These are phyloP conservation scores for Drosophila robusta DNA, from an alignment of 2,888 invertebrate genomes.

Conservation along the genomic window DNA sequence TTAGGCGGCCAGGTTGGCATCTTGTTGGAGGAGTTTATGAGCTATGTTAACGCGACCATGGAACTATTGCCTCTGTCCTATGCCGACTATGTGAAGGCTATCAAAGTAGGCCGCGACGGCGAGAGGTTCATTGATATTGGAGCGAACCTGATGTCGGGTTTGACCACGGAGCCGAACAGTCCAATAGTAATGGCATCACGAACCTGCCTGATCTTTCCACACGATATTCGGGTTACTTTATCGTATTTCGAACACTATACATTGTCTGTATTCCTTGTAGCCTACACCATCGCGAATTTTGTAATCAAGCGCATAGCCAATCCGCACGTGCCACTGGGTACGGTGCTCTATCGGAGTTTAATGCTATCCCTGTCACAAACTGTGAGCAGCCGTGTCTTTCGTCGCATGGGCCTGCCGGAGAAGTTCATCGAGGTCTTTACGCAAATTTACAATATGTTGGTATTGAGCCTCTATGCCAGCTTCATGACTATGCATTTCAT, in stretches of 20 bases:
- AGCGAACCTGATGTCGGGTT: background rate
- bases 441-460: background rate
- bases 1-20: constrained; percentile 12
- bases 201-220: constrained; percentile 18
- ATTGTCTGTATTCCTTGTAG: background rate
- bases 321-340: background rate
- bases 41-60: background rate
- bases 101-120: background rate
- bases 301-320: constrained; percentile 5
- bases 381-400: background rate
- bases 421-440: constrained; percentile 10
- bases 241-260: background rate
- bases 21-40: background rate
- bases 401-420: background rate
- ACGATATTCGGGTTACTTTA: background rate
- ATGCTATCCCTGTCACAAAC: background rate
- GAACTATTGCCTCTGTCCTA: background rate
- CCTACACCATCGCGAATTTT: background rate
- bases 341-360: background rate
- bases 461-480: background rate
- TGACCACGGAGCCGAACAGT: background rate
- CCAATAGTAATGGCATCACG: constrained; percentile 1
- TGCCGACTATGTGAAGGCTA: background rate
- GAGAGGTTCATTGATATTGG: constrained; percentile 4
- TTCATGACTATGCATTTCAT: background rate